Evolutionary conservation across 2,888 invertebrate species (phyloP).

Genomic region (Steinernema carpocapsae): DNA sequence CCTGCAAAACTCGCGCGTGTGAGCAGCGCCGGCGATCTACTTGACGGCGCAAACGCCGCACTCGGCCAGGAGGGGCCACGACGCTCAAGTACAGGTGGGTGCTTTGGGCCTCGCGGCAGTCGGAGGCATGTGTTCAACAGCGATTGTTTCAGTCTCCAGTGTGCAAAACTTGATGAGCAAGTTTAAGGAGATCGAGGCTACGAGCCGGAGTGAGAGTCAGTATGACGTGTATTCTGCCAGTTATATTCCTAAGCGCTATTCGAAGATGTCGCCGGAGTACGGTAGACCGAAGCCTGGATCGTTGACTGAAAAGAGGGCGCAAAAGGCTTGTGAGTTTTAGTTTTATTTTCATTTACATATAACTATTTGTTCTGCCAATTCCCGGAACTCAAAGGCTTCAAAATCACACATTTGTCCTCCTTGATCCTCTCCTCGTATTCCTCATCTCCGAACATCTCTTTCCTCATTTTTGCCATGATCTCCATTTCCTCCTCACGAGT

Average conservation of each 20-base stretch:
- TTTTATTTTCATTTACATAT: too few relatives aligned
- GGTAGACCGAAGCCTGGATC: slow-evolving; percentile 62
- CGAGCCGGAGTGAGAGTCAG: slow-evolving; percentile 41
- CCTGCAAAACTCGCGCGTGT: not conserved
- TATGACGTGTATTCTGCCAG: slow-evolving; percentile 56
- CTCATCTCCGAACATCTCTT: not conserved
- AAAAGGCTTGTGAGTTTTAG: slow-evolving; percentile 56
- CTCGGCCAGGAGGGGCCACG: not conserved
- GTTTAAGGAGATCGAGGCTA: slow-evolving; percentile 55
- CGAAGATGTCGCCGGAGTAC: slow-evolving; percentile 56
- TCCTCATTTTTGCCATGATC: slow-evolving; percentile 4
- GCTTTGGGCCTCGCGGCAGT: not conserved
- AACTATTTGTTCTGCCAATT: too few relatives aligned
- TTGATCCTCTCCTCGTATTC: too few relatives aligned
- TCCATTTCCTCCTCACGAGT: too few relatives aligned
- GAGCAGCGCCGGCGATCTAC: slow-evolving; percentile 20
- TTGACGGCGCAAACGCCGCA: slow-evolving; percentile 4
- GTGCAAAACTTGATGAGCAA: slow-evolving; percentile 47
- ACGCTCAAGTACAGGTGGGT: slow-evolving; percentile 24
- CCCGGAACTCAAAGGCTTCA: not conserved
- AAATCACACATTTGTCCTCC: too few relatives aligned
- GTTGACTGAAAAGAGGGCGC: slow-evolving; percentile 58
- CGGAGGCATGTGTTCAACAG: not conserved
- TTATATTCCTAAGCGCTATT: slow-evolving; percentile 54
- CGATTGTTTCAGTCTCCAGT: slow-evolving; percentile 35